phyloP scores from a whole-genome alignment of 2,113 vertebrate species.

The Leucosticte australis region DNA sequence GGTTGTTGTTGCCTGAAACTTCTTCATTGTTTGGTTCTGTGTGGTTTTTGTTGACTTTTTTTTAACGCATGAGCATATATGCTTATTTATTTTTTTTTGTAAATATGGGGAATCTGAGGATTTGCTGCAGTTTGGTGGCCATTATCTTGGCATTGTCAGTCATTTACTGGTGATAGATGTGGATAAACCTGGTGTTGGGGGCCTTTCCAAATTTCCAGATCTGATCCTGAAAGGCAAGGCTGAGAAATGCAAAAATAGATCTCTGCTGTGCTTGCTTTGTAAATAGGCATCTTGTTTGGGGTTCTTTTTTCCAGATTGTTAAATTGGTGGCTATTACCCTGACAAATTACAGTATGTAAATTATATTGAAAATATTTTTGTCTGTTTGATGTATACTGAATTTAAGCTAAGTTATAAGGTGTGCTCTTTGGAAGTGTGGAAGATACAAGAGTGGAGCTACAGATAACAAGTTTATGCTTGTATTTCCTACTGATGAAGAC shows the following conservation, averaged over 20 bases:
- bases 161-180: not conserved
- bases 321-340: slow-evolving; percentile 29
- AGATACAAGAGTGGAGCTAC: slow-evolving; percentile 84
- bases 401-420: slow-evolving; percentile 81
- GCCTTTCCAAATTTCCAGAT: not conserved
- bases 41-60: not conserved
- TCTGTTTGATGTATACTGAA: slow-evolving; percentile 76
- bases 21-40: not conserved
- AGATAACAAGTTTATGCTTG: slow-evolving; percentile 83
- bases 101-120: not conserved
- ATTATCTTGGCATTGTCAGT: not conserved
- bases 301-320: not conserved
- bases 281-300: not conserved
- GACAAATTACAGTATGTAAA: slow-evolving; percentile 59
- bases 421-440: slow-evolving; percentile 83
- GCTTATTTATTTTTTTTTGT: not conserved
- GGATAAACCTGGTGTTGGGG: not conserved
- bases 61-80: not conserved
- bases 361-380: slow-evolving; percentile 68
- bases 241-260: slow-evolving; percentile 1
- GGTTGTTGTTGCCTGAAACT: not conserved
- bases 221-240: slow-evolving; percentile 1
- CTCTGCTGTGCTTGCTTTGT: slow-evolving; percentile 11
- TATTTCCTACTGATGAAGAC: slow-evolving; percentile 87
- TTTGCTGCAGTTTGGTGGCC: not conserved